Evolutionary conservation across 64 coral and sea anemone genomes (phyloP).

Genomic region (Montipora capricornis): DNA sequence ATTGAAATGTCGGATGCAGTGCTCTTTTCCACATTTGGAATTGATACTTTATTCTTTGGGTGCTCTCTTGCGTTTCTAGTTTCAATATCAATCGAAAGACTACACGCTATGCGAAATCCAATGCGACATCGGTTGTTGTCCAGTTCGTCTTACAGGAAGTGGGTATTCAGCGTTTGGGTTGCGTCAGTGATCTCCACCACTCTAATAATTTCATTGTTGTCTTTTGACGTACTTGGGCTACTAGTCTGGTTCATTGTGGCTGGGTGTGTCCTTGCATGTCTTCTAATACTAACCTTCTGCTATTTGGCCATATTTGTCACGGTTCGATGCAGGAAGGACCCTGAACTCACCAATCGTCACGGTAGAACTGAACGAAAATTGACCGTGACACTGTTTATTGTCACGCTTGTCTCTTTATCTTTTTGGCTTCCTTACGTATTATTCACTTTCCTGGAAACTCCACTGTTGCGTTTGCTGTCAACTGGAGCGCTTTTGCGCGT

Average conservation of each 20-base stretch:
- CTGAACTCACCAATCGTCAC: neutral
- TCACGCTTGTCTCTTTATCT: slow-evolving; percentile 2
- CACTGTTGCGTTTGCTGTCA: neutral
- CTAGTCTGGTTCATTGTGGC: neutral
- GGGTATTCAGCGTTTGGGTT: neutral
- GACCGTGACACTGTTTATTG: slow-evolving; percentile 31
- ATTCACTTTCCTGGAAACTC: slow-evolving; percentile 5
- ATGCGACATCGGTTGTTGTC: neutral
- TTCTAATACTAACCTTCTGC: neutral
- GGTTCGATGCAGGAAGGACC: neutral
- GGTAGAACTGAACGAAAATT: slow-evolving; percentile 3
- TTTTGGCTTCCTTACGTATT: slow-evolving; percentile 32
- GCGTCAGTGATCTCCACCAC: neutral
- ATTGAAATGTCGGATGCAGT: neutral
- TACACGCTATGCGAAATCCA: slow-evolving; percentile 31
- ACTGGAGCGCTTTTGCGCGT: neutral
- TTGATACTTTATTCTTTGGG: slow-evolving; percentile 14
- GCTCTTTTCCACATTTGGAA: slow-evolving; percentile 1
- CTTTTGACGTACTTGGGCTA: neutral
- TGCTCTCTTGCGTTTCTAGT: slow-evolving; percentile 24
- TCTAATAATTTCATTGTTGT: neutral
- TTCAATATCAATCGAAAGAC: slow-evolving; percentile 36
- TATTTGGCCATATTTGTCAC: slow-evolving; percentile 15
- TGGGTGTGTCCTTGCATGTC: neutral
- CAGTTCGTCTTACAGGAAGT: neutral